Conservation (phyloP, 2,797 vertebrate genomes). For the Chloroceryle inda region DNA sequence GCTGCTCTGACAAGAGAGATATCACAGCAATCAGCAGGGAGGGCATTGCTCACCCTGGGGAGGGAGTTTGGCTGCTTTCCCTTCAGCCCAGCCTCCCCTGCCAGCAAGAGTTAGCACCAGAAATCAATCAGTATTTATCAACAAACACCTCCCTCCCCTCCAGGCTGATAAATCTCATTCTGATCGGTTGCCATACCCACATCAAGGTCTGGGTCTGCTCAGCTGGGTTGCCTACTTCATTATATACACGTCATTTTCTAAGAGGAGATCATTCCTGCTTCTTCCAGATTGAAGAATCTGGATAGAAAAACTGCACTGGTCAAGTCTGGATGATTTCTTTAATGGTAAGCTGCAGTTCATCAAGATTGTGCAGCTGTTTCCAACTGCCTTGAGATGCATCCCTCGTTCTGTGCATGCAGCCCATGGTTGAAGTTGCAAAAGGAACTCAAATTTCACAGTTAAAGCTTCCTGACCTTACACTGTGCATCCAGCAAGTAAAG, state of each 20-base stretch:
- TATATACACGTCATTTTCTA: background rate
- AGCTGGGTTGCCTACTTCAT: background rate
- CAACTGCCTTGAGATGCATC: background rate
- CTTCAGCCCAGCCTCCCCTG: background rate
- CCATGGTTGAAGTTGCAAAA: background rate
- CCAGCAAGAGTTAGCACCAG: background rate
- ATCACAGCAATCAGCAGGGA: background rate
- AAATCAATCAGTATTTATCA: background rate
- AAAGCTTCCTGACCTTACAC: background rate
- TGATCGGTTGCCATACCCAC: background rate
- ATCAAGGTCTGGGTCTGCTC: background rate
- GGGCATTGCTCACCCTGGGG: background rate
- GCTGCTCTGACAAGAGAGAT: background rate
- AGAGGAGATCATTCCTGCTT: background rate
- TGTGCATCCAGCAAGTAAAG: background rate
- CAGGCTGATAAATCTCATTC: background rate
- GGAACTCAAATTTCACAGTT: background rate
- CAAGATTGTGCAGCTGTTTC: background rate
- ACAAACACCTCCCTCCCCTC: background rate
- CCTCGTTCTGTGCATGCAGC: background rate
- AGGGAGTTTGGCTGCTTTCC: background rate
- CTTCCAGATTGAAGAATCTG: background rate
- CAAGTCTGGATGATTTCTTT: background rate
- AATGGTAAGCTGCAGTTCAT: background rate
- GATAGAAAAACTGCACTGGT: background rate